phyloP scores from a whole-genome alignment of 2,888 invertebrate genomes.

The Diarsia rubi region DNA sequence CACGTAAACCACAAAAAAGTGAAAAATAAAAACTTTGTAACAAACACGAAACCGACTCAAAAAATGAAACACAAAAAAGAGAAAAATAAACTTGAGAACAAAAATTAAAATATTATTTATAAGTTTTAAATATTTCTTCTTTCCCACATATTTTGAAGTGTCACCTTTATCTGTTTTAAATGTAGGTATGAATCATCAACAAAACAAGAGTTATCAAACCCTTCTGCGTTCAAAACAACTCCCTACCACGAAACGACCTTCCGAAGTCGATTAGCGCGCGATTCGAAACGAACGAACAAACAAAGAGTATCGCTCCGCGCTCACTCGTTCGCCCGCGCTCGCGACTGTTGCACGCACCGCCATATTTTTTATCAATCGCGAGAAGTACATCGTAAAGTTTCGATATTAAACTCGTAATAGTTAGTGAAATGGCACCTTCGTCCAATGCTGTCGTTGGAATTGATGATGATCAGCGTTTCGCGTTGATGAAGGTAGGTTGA shows the following conservation, averaged over 20 bases:
- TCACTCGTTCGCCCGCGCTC: slow-evolving; percentile 60
- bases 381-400: slow-evolving; percentile 13
- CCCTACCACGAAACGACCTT: slow-evolving; percentile 33
- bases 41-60: too few species aligned
- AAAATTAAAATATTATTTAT: too few species aligned
- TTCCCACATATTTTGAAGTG: neutral
- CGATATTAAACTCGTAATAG: slow-evolving; percentile 18
- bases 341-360: slow-evolving; percentile 25
- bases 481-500: slow-evolving; percentile 93
- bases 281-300: neutral
- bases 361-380: neutral
- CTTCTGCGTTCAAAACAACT: neutral
- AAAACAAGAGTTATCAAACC: neutral
- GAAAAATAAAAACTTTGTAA: too few species aligned
- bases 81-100: too few species aligned
- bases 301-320: too few species aligned
- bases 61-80: too few species aligned
- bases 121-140: neutral
- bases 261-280: neutral
- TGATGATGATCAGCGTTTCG: slow-evolving; percentile 94
- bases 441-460: slow-evolving; percentile 89
- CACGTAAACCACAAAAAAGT: too few species aligned
- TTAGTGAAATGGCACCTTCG: slow-evolving; percentile 84
- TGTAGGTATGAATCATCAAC: neutral
- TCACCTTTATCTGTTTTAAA: neutral